These are phyloP conservation scores for Sitobion miscanthi DNA, from an alignment of 1,140 invertebrate species.

Conservation along the genomic window DNA sequence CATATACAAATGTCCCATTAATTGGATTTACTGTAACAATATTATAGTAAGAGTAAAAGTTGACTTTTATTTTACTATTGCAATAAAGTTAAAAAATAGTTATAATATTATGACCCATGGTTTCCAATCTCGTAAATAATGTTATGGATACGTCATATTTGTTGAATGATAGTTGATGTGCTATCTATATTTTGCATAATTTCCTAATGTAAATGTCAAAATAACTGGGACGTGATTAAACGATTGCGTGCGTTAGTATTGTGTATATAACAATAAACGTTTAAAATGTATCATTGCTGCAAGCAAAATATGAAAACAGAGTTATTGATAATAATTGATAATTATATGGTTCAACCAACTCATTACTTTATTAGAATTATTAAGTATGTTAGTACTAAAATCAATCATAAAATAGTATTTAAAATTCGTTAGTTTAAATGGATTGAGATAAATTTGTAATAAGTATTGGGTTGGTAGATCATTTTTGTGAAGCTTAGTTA, in stretches of 20 bases:
- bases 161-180: neutral
- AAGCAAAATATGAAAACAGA: neutral
- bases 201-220: neutral
- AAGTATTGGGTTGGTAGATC: neutral
- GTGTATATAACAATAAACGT: neutral
- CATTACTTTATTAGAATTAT: neutral
- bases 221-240: neutral
- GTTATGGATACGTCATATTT: neutral
- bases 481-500: neutral
- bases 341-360: neutral
- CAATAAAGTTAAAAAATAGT: neutral
- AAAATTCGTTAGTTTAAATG: neutral
- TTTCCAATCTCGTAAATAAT: neutral
- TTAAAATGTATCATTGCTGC: neutral
- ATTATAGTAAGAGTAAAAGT: neutral
- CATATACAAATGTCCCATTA: neutral
- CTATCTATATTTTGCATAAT: slow-evolving; percentile 15
- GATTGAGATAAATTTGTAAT: neutral
- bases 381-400: neutral
- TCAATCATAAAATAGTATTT: neutral
- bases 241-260: neutral
- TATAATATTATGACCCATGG: neutral
- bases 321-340: neutral
- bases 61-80: neutral
- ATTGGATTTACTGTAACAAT: neutral